Evolutionary conservation across 2,113 vertebrate species (phyloP).

Genomic region (Siniperca knerii): DNA sequence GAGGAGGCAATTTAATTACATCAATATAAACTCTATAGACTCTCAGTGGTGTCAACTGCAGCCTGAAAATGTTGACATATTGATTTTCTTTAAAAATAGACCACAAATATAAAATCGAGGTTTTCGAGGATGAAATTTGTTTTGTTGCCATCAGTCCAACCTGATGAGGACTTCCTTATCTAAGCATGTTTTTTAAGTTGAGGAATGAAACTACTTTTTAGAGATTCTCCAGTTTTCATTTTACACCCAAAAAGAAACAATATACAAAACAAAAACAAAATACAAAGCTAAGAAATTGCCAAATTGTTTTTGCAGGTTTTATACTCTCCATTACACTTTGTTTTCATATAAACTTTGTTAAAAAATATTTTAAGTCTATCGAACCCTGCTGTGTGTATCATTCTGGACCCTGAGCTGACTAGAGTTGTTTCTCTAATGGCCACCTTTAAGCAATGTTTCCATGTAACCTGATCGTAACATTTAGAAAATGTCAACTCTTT

Average conservation of each 20-base stretch:
- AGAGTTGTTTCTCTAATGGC: slow-evolving; percentile 1
- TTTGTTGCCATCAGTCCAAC: too few species aligned
- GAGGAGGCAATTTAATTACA: not conserved
- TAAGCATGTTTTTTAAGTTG: too few species aligned
- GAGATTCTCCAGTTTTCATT: not conserved
- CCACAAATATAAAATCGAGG: too few species aligned
- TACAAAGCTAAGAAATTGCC: not conserved
- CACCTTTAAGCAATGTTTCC: slow-evolving; percentile 25
- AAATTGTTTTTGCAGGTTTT: not conserved
- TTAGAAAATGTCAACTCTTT: slow-evolving; percentile 67
- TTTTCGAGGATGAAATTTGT: too few species aligned
- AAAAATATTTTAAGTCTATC: not conserved
- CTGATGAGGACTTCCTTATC: too few species aligned
- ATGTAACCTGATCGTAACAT: slow-evolving; percentile 52
- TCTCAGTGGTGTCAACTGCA: not conserved
- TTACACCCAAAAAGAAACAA: not conserved
- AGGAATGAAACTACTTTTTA: too few species aligned
- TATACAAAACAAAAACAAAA: not conserved
- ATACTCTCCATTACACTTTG: not conserved
- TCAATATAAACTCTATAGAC: not conserved
- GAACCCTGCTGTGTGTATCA: not conserved
- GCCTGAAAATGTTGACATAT: not conserved
- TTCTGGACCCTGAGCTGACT: not conserved
- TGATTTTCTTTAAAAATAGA: too few species aligned
- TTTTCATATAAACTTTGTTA: not conserved